A percentile compares a stretch with the other conserved stretches of the same genome.
Conservation (phyloP, 2,888 invertebrate genomes). For the Acronicta psi region DNA sequence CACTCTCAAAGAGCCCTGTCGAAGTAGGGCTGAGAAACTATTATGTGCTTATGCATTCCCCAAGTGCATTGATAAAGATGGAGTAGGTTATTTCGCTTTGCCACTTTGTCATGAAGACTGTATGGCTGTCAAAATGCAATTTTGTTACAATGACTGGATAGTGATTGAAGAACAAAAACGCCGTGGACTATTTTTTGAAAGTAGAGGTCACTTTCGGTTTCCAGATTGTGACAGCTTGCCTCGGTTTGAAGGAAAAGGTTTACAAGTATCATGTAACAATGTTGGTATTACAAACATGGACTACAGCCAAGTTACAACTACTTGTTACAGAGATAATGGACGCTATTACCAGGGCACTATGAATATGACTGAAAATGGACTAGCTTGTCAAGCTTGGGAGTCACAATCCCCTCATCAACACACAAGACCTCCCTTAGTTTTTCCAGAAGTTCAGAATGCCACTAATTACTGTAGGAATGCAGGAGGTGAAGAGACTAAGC, state of each 20-base stretch:
- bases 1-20: slow-evolving; percentile 94
- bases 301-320: slow-evolving; percentile 94
- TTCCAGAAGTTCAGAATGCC: slow-evolving; percentile 96
- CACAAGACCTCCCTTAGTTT: slow-evolving; percentile 95
- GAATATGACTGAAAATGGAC: slow-evolving; percentile 95
- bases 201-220: slow-evolving; percentile 95
- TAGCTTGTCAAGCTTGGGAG: slow-evolving; percentile 97
- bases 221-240: slow-evolving; percentile 96
- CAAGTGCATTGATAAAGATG: slow-evolving; percentile 92
- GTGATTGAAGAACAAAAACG: slow-evolving; percentile 96
- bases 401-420: slow-evolving; percentile 96
- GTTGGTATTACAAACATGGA: slow-evolving; percentile 95
- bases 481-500: slow-evolving; percentile 96
- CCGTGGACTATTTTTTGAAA: slow-evolving; percentile 93
- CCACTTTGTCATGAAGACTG: slow-evolving; percentile 98
- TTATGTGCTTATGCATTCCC: slow-evolving; percentile 98
- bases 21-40: slow-evolving; percentile 96
- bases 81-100: slow-evolving; percentile 90
- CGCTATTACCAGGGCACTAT: slow-evolving; percentile 96
- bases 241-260: slow-evolving; percentile 90
- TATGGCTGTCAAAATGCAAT: slow-evolving; percentile 95
- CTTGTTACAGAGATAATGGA: slow-evolving; percentile 96
- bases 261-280: slow-evolving; percentile 93
- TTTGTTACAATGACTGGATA: slow-evolving; percentile 98
- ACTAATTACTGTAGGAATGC: slow-evolving; percentile 98